A percentile compares a stretch with the other conserved stretches of the same genome.
These are phyloP conservation scores for Cricetomys ansorgei DNA, from an alignment of 2,113 vertebrate genomes.

Conservation along the genomic window DNA sequence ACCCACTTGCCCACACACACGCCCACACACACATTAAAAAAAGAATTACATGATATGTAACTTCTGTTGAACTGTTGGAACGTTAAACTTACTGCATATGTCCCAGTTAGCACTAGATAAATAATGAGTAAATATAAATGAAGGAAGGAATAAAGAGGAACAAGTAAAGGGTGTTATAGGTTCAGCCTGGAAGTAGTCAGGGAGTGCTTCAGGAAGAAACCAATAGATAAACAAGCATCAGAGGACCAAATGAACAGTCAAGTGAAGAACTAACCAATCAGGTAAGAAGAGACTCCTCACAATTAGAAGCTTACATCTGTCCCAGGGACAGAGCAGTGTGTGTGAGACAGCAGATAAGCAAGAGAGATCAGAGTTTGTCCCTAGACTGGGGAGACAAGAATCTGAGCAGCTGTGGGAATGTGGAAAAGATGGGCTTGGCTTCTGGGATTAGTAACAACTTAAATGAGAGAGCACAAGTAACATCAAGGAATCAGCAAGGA, in stretches of 20 bases:
- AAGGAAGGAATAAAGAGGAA: slow-evolving; percentile 16
- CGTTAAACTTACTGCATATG: background rate
- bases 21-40: background rate
- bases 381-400: background rate
- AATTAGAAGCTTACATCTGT: background rate
- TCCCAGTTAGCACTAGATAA: slow-evolving; percentile 2
- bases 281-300: background rate
- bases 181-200: background rate
- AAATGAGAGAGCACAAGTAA: background rate
- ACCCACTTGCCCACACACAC: background rate
- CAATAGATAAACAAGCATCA: background rate
- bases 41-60: background rate
- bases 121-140: background rate
- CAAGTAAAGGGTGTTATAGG: background rate
- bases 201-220: background rate
- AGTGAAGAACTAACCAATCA: background rate
- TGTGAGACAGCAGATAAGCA: background rate
- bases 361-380: background rate
- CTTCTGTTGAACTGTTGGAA: background rate
- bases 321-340: background rate
- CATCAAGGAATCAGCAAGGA: background rate
- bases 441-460: background rate
- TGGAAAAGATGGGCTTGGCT: background rate
- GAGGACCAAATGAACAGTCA: background rate
- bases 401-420: background rate